Evolutionary conservation across 1,140 invertebrate genomes (phyloP), one percentile per base, ranked within the genome.

Genomic region (Varroa destructor): DNA sequence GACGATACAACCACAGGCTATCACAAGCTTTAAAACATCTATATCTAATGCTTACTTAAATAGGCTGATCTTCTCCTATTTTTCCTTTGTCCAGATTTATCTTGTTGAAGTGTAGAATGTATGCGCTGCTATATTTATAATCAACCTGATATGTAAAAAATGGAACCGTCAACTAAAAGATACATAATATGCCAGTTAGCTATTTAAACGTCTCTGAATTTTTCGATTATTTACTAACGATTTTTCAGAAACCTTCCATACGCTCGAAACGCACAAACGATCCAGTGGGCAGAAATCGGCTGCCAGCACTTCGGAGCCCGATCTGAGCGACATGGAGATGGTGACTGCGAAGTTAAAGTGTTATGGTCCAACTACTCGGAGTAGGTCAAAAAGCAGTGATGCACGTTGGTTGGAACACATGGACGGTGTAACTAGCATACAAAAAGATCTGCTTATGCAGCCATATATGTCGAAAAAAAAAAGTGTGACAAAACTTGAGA

Each of bases 301-400:
- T 2, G 40, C 61, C 40, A 43, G 40, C n/a, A 43, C 61, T 14
- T 67, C 61, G 10, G 61, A 67, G 46, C 61, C 61, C 61, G 61
- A 67, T 67, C 61, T 67, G 61, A 67, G 61, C 37, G 61, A 67
- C 46, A 46, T 67, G 61, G 61, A 67, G 12, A 43, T 37, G 12
- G 40, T 25, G 40, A 67, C 40, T 12, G 46, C 46, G 8, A 67
- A 12, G 37, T 37, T 46, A 40, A 37, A 37, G 40, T 36, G 3
- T 46, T 37, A 40, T 8, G 40, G 40, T 14, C 40, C 46, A 46
- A 40, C 40, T 4, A 67, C 61, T 40, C 61, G 61, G 12, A 40
- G 61, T 40, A 40, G 61, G 46, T 67, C 61, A 36, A 40, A 67
- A 40, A 67, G 61, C 61, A 67, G 40, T 40, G 46, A 67, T 37